Base-by-base conservation (phyloP, 2,797 vertebrate genomes). In the Argyrosomus regius region DNA sequence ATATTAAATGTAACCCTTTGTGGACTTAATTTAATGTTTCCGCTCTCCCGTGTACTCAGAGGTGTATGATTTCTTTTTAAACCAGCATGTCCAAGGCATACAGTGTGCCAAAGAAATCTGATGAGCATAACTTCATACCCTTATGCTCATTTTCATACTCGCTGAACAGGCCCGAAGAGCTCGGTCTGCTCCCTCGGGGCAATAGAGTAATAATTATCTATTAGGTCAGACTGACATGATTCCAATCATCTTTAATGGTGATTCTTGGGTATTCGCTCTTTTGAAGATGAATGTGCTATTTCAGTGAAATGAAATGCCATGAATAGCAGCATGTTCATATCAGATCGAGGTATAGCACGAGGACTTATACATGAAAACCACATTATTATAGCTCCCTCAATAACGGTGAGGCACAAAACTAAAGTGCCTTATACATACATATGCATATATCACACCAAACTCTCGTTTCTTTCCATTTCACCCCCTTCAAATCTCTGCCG, bases 201-300 rank as follows among this genome's bases (percentile, higher is more conserved):
- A 61, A 16, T 49, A 68, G 61, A 71, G 76, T 81, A 75, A 92
- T 91, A 86, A 90, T 92, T 85, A 90, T 91, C 86, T 83, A 78
- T 85, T 80, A 88, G 87, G 83, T 90, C 84, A 70, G 83, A 72
- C 80, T 73, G 85, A 88, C 77, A 83, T 78, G 69, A 86, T 88
- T 91, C 81, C 78, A 87, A 77, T 91, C 85, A 84, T 90, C 74
- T 87, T 66, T 89, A 81, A 90, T 85, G 81, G 65, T 70, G 74
- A 88, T 82, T 86, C 77, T 84, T 10, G 8, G 73, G 41, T 68
- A 53, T 87, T 78, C 28, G 10, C 63, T 80, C 80, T 77, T 81
- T 87, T 85, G 61, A 65, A 81, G 82, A 92, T 87, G 83, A 84
- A 83, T 83, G 77, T 75, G 78, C 43, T 71, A 72, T 87, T 76